These are phyloP conservation scores for Formica selysi DNA, from an alignment of 1,140 invertebrate genomes.

Conservation along the genomic window DNA sequence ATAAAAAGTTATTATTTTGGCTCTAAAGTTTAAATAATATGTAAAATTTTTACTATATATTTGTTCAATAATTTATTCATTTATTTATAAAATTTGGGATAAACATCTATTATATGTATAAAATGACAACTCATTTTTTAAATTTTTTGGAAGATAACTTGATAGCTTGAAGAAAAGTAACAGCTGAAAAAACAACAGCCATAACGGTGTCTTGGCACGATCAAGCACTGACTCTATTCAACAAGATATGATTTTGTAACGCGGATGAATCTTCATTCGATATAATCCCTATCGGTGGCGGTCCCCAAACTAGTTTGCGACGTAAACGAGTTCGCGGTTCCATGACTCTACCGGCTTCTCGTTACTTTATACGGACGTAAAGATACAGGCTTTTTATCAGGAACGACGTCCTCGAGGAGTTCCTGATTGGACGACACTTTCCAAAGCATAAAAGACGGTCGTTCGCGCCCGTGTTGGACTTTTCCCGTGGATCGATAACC, in stretches of 20 bases:
- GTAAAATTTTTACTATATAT: background rate
- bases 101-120: background rate
- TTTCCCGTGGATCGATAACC: slow-evolving; percentile 45
- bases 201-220: background rate
- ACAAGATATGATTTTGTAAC: slow-evolving; percentile 36
- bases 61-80: slow-evolving; percentile 3
- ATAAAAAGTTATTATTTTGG: background rate
- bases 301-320: slow-evolving; percentile 66
- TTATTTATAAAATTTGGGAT: background rate
- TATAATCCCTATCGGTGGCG: slow-evolving; percentile 33
- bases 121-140: background rate
- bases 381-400: slow-evolving; percentile 64
- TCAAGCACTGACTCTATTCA: background rate
- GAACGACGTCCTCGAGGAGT: slow-evolving; percentile 54
- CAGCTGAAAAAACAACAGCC: background rate
- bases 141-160: background rate
- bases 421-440: slow-evolving; percentile 69
- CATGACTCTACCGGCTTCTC: slow-evolving; percentile 6
- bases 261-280: slow-evolving; percentile 18
- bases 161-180: background rate
- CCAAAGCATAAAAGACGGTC: slow-evolving; percentile 49
- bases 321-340: slow-evolving; percentile 62
- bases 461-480: slow-evolving; percentile 38
- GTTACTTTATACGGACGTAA: slow-evolving; percentile 57
- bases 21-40: background rate